Base-by-base conservation (phyloP, 2,888 invertebrate genomes). In the Labia minor region DNA sequence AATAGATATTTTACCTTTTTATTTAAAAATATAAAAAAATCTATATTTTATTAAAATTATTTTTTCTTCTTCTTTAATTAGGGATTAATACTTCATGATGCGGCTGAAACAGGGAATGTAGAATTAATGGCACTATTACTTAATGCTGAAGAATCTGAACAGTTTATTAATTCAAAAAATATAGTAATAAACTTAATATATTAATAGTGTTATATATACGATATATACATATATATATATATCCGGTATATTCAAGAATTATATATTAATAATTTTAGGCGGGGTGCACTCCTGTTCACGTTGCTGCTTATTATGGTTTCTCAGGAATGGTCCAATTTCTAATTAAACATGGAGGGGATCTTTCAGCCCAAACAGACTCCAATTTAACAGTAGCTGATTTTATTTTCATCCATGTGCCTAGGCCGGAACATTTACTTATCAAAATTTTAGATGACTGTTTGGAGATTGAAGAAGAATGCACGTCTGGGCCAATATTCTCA, bases 241-340 rank as follows among this genome's bases (percentile, higher is more conserved):
- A 33, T 8, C 6, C 33, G 11, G 11, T 8, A 33, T 33, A 6
- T 33, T 11, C n/a, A 49, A 49, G 16, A 14, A 49, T 4, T 4
- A 16, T n/a, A 49, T 49, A 8, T 49, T 14, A 26, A 3, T 26
- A n/a, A 16, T 75, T 76, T 63, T 69, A 72, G 71, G 72, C 73
- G 16, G 77, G 80, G 33, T 76, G 81, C 10, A 82, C 83, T 16
- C 79, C 83, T 14, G 76, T 83, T 10, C 83, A 83, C 71, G 76
- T 78, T 66, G 83, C 84, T 19, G 81, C 82, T 14, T 78, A 76
- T 68, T 77, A 78, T 67, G 81, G 81, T 21, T 79, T 81, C 68
- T 77, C 78, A 49, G 78, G 79, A 64, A 81, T 81, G 71, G 75
- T 82, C 37, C 75, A 77, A 70, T 72, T 79, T 61, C 74, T 83